These are phyloP conservation scores for Tyrophagus putrescentiae DNA, from an alignment of 1,140 invertebrate genomes.

Conservation along the genomic window DNA sequence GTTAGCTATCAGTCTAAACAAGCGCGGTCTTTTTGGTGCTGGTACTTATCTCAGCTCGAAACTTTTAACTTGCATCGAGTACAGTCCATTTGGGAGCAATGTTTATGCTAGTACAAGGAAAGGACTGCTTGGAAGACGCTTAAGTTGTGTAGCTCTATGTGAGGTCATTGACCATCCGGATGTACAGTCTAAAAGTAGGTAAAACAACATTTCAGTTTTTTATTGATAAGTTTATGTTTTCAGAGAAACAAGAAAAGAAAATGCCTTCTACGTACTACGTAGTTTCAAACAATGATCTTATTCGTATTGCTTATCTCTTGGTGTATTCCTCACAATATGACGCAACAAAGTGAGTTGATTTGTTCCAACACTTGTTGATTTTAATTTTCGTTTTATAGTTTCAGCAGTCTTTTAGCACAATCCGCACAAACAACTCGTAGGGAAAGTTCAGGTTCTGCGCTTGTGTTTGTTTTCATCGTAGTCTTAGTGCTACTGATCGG, in stretches of 20 bases:
- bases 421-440: too few species aligned
- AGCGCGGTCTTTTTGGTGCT: constrained; percentile 6
- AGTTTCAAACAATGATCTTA: constrained; percentile 5
- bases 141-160: constrained; percentile 17
- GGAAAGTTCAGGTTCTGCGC: too few species aligned
- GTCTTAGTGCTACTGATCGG: too few species aligned
- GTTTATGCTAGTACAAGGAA: background rate
- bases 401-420: too few species aligned
- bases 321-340: constrained; percentile 20
- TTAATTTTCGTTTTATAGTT: too few species aligned
- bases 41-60: constrained; percentile 15
- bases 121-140: constrained; percentile 1
- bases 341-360: too few species aligned
- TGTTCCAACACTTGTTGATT: too few species aligned
- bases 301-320: constrained; percentile 7
- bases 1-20: constrained; percentile 7
- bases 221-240: background rate
- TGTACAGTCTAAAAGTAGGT: constrained; percentile 1
- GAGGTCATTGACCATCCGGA: constrained; percentile 13
- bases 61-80: background rate
- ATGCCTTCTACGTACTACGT: constrained; percentile 12
- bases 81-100: constrained; percentile 15
- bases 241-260: background rate
- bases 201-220: background rate
- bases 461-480: too few species aligned